Conservation (phyloP, 2,797 vertebrate genomes). For the Tapera naevia region DNA sequence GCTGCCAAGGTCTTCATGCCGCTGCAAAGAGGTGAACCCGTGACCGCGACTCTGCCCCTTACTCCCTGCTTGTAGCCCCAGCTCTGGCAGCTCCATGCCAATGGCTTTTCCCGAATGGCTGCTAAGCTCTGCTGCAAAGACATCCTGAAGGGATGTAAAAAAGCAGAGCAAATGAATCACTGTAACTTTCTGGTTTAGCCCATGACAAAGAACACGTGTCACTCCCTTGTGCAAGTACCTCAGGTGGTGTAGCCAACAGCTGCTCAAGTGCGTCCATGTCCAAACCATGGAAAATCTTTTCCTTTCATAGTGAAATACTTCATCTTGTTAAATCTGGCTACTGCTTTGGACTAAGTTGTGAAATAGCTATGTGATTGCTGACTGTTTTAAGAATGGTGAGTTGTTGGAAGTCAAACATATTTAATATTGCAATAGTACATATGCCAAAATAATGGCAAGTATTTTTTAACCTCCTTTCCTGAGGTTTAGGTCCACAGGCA, state of each 20-base stretch:
- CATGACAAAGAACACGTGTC: background rate
- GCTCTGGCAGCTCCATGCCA: background rate
- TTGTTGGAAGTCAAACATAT: background rate
- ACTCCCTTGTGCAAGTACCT: rapidly evolving
- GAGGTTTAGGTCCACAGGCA: background rate
- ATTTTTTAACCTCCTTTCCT: background rate
- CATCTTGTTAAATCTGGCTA: background rate
- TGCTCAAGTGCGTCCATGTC: background rate
- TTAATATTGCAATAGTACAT: background rate
- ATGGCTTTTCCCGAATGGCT: background rate
- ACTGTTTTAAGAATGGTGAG: background rate
- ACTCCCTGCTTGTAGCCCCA: rapidly evolving
- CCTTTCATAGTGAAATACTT: background rate
- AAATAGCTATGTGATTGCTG: background rate
- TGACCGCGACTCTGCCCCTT: background rate
- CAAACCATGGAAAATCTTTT: background rate
- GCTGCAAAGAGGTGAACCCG: background rate
- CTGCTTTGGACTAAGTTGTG: background rate
- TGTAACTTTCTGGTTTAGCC: background rate
- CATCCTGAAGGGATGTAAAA: background rate
- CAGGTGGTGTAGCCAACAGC: background rate
- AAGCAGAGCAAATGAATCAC: background rate
- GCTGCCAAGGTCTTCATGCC: background rate
- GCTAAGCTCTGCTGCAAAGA: background rate
- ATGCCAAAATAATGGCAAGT: background rate